Base-by-base conservation (phyloP, 1,140 invertebrate species). In the Drosophila punjabiensis region DNA sequence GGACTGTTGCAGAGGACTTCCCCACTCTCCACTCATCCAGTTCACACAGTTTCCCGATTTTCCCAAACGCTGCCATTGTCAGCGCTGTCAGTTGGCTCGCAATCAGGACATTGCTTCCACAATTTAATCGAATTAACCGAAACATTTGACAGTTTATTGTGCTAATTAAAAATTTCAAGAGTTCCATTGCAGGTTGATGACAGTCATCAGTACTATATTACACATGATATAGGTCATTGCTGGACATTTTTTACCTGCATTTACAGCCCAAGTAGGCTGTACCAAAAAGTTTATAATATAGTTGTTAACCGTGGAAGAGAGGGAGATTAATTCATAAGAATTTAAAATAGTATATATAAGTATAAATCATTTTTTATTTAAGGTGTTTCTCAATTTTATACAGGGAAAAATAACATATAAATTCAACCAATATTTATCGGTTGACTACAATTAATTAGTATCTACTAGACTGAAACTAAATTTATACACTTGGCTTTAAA, bases 121-220 rank as follows among this genome's bases (percentile, higher is more conserved):
- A 59, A 35, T 64, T 85, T 73, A 89, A 90, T 89, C 82, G 67
- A 89, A 82, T 85, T 74, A 79, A 76, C 71, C 67, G 61, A 50
- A 61, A 41, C 62, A 56, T 78, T 89, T 81, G 67, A 70, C 80
- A 74, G 77, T 83, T 77, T 84, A 78, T 88, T 71, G 71, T 43
- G 79, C 81, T 75, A 87, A 84, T 87, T 88, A 87, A 75, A 78
- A 76, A 41, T 64, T 43, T 37, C 16, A 53, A 43, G 55, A 43
- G 68, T 11, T 73, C n/a, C 30, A 20, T 11, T 59, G 14, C 9
- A 30, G 32, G 37, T 30, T 35, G 61, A 48, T 52, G 13, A 39
- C 14, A 30, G 33, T 24, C 30, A 55, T 14, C 28, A 3, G 10
- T 30, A 30, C 11, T 24, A 7, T 24, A 11, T 35, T n/a, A n/a